Evolutionary conservation across 2,797 vertebrate genomes (phyloP), one percentile per base, ranked within the genome.

Genomic region (Artibeus jamaicensis): DNA sequence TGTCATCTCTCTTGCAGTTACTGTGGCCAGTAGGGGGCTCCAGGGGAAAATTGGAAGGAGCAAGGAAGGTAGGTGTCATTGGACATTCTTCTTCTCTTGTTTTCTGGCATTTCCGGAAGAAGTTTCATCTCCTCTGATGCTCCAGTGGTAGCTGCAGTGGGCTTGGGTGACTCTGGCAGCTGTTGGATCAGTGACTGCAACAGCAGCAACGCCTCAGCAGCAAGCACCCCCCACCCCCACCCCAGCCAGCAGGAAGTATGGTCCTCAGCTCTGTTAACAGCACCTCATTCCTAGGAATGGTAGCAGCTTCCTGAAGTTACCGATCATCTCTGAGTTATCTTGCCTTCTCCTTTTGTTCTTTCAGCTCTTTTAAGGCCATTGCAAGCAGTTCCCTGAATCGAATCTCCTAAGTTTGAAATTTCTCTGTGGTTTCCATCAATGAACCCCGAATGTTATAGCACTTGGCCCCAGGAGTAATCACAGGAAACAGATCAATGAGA

Each of bases 41-140:
- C 9, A n/a, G 14, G 67, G 19, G 70, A 65, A 71, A 62, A 50
- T 0, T 2, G 34, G 42, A 42, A 44, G 39, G 26, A 18, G 12
- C 34, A 11, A 37, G 18, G 29, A 82, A 15, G 5, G 11, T 8
- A 39, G 6, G 0, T 5, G 3, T 32, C 26, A 0, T 7, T 22
- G 22, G 22, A 16, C 50, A 9, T 78, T 77, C 1, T 46, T 71
- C 85, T 34, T 84, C 46, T 76, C 39, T 57, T n/a, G 39, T 44
- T 71, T 65, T 19, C 48, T 37, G 32, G 42, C n/a, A 34, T 34
- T 22, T 22, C 14, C 29, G 39, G 70, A 89, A 65, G n/a, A 68
- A 11, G 21, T 59, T 19, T 16, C 39, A 44, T 37, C 50, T 89
- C 67, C 70, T 48, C 12, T 18, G 21, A 37, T 57, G n/a, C 14